Evolutionary conservation across 1,140 invertebrate genomes (phyloP), one percentile per base, ranked within the genome.

Genomic region (Gryllus bimaculatus): DNA sequence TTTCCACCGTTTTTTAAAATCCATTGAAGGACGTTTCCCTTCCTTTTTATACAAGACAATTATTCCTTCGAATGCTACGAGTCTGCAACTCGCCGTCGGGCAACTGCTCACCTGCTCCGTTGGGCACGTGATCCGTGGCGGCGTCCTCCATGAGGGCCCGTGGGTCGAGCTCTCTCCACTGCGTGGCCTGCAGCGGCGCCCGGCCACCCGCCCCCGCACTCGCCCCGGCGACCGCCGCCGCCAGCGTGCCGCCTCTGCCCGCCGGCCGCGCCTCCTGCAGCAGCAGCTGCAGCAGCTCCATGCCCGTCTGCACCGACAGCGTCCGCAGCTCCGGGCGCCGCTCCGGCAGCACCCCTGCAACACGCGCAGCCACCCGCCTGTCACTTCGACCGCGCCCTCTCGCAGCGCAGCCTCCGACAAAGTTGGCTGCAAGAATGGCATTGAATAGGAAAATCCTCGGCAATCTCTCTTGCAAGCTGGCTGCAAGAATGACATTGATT

Each of bases 221-320:
- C 75, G 76, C 8, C 80, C 73, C 20, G 47, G 49, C 74, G 78
- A 73, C 47, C 74, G 73, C 12, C 76, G 48, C 8, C 78, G 10
- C 48, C 47, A n/a, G n/a, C 12, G 8, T 1, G 75, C 2, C 39
- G 49, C 48, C 79, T 48, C 79, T 79, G 79, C 75, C 20, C 73
- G 15, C 20, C 20, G 20, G 74, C 10, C 74, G 74, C 10, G 20
- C 12, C 74, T 66, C 48, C 47, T 78, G 73, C 12, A 80, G 73
- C 10, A 80, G 47, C 15, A 74, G 15, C 7, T 78, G 76, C 12
- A 80, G 80, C 54, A 80, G 75, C n/a, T 80, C 80, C 7, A n/a
- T 54, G 18, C 80, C 80, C 74, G 80, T 80, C 47, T 80, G 80
- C 15, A 78, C 79, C 8, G 80, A 80, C 12, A 80, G 73, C 1